Base-by-base conservation (phyloP, 2,797 vertebrate genomes). In the Chanos chanos region DNA sequence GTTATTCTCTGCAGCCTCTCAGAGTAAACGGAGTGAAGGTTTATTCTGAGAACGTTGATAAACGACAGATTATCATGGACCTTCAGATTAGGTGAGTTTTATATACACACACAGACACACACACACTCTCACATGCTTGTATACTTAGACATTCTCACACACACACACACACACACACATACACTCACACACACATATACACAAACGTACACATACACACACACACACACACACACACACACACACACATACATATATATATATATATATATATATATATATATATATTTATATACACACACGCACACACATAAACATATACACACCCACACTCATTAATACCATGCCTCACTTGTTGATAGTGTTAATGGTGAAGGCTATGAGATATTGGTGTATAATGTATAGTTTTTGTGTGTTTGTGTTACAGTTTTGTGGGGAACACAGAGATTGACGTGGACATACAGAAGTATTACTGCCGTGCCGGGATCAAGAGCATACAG, bases 31-130 rank as follows among this genome's bases (percentile, higher is more conserved):
- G 96, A 66, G 94, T 99, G 4, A 99, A 99, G 70, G 94, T 95
- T 12, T 99, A 99, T 77, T 96, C 93, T 3, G 95, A 99, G 87
- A 98, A 98, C 10, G 93, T 99, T 78, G 95, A 99, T 86, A 97
- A 96, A 84, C 88, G 96, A 54, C 96, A 99, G 78, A 91, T 99
- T 54, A 95, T 99, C 82, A 88, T 99, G 90, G 96, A 99, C 82
- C 88, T 99, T 77, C 93, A 98, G 76, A 93, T 98, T 82, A 99
- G 94, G 96, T 99, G 33, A 74, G 34, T n/a, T n/a, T n/a, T n/a
- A n/a, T n/a, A 83, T 88, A 70, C 9, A 19, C 13, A 6, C 34
- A 37, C 34, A 37, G 34, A 37, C 34, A 37, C 33, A 36, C 33
- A 15, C n/a, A 15, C n/a, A n/a, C n/a, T n/a, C n/a, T 8, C 18